A percentile compares a stretch with the other conserved stretches of the same genome.
phyloP scores from a whole-genome alignment of 2,113 vertebrate species.

The Gorsachius goisagi region DNA sequence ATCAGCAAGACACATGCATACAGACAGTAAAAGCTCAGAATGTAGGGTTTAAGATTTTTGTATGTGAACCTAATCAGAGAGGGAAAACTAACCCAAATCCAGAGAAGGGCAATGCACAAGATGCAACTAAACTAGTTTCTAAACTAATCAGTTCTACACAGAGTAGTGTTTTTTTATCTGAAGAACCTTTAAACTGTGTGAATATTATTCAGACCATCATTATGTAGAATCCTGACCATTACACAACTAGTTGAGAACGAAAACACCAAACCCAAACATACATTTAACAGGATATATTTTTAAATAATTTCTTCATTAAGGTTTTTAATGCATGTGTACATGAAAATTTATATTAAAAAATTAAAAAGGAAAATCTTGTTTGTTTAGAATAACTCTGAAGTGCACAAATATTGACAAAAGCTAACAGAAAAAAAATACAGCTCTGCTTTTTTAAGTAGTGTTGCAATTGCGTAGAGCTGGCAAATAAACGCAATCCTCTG shows the following conservation, averaged over 20 bases:
- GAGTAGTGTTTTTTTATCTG: background rate
- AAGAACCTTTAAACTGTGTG: background rate
- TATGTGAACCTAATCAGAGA: background rate
- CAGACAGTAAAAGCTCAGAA: background rate
- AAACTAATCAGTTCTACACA: background rate
- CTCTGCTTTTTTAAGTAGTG: conserved; percentile 72
- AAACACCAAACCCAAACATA: conserved; percentile 32
- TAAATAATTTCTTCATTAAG: conserved; percentile 71
- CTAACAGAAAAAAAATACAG: conserved; percentile 78
- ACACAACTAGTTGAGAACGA: background rate
- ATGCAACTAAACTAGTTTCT: background rate
- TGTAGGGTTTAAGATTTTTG: background rate
- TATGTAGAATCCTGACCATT: background rate
- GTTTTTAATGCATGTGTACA: conserved; percentile 78
- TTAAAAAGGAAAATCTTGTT: conserved; percentile 74
- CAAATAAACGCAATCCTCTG: conserved; percentile 55
- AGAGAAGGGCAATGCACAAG: background rate
- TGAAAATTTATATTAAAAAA: conserved; percentile 79
- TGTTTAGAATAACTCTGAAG: conserved; percentile 77
- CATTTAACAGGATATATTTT: conserved; percentile 64
- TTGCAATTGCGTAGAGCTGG: conserved; percentile 63
- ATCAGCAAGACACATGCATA: background rate
- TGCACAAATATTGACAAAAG: conserved; percentile 78
- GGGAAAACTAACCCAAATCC: background rate
- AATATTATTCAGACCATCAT: background rate